A percentile compares a stretch with the other conserved stretches of the same genome.
These are phyloP conservation scores for Drosophila macrospina DNA, from an alignment of 2,888 invertebrate genomes.

Conservation along the genomic window DNA sequence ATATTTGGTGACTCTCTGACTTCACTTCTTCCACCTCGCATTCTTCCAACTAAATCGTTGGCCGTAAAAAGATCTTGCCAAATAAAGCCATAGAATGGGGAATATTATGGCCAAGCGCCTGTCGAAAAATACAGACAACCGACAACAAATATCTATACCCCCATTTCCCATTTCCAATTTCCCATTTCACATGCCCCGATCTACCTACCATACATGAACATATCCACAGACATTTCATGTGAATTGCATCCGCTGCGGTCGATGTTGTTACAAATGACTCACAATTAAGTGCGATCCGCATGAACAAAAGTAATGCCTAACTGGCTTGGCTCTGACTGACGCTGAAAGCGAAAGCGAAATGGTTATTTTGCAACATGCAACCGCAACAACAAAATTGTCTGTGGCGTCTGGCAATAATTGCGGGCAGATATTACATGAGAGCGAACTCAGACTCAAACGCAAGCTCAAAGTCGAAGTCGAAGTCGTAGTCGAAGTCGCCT, in stretches of 20 bases:
- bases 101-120: not conserved
- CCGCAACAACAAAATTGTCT: conserved; percentile 60
- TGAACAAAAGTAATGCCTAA: conserved; percentile 52
- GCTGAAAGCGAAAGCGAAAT: conserved; percentile 72
- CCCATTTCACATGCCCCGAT: conserved; percentile 1
- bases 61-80: too few species aligned
- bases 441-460: too few species aligned
- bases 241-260: conserved; percentile 55
- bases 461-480: too few species aligned
- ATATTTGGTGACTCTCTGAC: too few species aligned
- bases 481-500: conserved; percentile 6
- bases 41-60: too few species aligned
- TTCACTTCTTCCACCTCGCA: too few species aligned
- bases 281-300: conserved; percentile 72
- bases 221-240: conserved; percentile 24
- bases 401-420: conserved; percentile 73
- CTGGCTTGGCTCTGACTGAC: conserved; percentile 36
- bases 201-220: not conserved
- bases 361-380: conserved; percentile 78
- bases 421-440: conserved; percentile 76
- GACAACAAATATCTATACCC: not conserved
- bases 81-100: conserved; percentile 61
- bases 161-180: not conserved
- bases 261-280: conserved; percentile 67
- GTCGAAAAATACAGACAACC: not conserved